Evolutionary conservation across 2,888 invertebrate species (phyloP).

Genomic region (Diplazon laetatorius): DNA sequence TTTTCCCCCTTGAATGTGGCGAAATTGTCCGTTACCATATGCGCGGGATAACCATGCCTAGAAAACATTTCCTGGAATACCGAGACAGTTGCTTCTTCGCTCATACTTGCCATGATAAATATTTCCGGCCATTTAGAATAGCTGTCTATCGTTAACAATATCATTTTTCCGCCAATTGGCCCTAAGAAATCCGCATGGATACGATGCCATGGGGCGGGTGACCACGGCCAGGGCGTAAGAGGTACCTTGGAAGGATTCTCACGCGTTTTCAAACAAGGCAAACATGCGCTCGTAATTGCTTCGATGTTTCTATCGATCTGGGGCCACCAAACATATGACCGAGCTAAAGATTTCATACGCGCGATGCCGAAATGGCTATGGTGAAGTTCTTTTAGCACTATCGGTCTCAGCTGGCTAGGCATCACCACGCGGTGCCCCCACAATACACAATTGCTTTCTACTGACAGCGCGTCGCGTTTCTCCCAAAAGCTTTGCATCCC

Average conservation of each 20-base stretch:
- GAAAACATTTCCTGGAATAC: constrained; percentile 67
- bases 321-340: constrained; percentile 68
- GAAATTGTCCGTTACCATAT: constrained; percentile 69
- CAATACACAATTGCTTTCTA: constrained; percentile 40
- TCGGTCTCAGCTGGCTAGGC: constrained; percentile 44
- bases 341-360: constrained; percentile 69
- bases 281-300: constrained; percentile 62
- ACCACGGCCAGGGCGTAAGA: constrained; percentile 69
- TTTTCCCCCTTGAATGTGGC: constrained; percentile 66
- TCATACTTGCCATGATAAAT: constrained; percentile 47
- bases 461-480: constrained; percentile 27
- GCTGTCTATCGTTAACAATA: constrained; percentile 68
- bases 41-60: constrained; percentile 65
- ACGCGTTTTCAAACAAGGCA: constrained; percentile 67
- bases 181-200: constrained; percentile 72
- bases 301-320: constrained; percentile 69
- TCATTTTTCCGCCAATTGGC: constrained; percentile 60
- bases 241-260: constrained; percentile 67
- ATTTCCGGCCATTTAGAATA: constrained; percentile 72
- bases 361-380: constrained; percentile 66
- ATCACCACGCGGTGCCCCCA: constrained; percentile 54
- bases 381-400: constrained; percentile 66
- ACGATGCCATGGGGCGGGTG: constrained; percentile 66
- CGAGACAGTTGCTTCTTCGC: constrained; percentile 64
- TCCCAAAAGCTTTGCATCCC: background rate